Evolutionary conservation across 2,113 vertebrate genomes (phyloP).

Genomic region (Cyprinodon tularosa): DNA sequence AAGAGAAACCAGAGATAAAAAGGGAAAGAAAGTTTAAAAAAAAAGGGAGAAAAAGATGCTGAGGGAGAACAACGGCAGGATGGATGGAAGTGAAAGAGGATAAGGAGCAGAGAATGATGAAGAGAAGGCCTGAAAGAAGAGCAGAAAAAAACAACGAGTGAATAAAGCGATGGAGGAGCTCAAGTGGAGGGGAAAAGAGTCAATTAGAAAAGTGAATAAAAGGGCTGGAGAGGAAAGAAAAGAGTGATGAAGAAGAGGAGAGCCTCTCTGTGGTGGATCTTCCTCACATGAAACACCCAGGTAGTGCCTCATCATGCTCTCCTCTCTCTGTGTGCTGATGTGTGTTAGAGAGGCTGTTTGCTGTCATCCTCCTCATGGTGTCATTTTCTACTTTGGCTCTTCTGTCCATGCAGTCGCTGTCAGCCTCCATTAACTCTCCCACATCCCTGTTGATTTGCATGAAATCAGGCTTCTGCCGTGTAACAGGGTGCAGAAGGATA

Average conservation of each 20-base stretch:
- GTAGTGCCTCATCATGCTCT: conserved; percentile 49
- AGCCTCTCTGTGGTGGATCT: conserved; percentile 56
- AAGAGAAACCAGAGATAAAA: background rate
- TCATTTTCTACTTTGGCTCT: conserved; percentile 53
- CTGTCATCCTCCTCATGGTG: conserved; percentile 20
- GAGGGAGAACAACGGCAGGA: too few relatives aligned
- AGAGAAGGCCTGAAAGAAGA: background rate
- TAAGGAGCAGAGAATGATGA: background rate
- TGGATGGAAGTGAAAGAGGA: background rate
- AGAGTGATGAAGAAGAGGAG: conserved; percentile 41
- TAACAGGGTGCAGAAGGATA: background rate
- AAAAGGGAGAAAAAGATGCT: background rate
- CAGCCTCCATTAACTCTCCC: conserved; percentile 31
- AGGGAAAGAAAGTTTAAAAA: background rate
- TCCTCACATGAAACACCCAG: conserved; percentile 38
- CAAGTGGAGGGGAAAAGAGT: background rate
- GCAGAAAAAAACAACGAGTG: background rate
- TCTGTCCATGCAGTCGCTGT: conserved; percentile 31
- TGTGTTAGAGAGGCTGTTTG: conserved; percentile 43
- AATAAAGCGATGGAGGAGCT: background rate
- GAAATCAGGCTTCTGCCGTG: conserved; percentile 5
- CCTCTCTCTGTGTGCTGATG: conserved; percentile 19
- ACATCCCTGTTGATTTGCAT: conserved; percentile 44
- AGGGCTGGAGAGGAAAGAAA: conserved; percentile 21
- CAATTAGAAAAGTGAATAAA: conserved; percentile 22